Percentiles rank a stretch among this genome's conserved stretches.
Evolutionary conservation across 64 coral and sea anemone genomes (phyloP).

Genomic region (Montipora foliosa): DNA sequence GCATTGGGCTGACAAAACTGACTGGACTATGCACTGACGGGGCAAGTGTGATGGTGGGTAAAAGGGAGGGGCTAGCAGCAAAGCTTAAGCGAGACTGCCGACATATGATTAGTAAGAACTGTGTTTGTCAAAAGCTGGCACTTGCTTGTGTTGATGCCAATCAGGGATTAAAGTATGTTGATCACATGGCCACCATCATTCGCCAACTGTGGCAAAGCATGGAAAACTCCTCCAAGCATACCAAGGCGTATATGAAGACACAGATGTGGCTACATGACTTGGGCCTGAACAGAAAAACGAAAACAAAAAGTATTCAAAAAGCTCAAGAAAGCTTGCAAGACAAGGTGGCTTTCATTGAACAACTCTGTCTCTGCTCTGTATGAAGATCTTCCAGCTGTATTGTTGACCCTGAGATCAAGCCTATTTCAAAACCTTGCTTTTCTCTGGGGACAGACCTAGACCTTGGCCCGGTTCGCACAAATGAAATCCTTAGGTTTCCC

Average conservation of each 20-base stretch:
- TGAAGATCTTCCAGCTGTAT: conserved; percentile 29
- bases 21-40: conserved; percentile 11
- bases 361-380: conserved; percentile 8
- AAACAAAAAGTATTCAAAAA: conserved; percentile 29
- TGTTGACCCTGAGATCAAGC: background rate
- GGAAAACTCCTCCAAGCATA: conserved; percentile 2
- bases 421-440: too few relatives aligned
- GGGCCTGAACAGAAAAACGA: background rate
- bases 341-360: conserved; percentile 30
- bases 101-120: background rate
- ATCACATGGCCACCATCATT: conserved; percentile 33
- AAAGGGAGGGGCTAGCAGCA: conserved; percentile 21
- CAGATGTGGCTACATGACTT: background rate
- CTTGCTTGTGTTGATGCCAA: conserved; percentile 14
- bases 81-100: conserved; percentile 16
- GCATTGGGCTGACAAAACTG: conserved; percentile 23
- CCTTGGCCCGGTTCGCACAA: too few relatives aligned
- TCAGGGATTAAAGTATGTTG: conserved; percentile 31
- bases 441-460: too few relatives aligned
- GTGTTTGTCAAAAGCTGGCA: conserved; percentile 29
- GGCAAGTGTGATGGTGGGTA: conserved; percentile 35
- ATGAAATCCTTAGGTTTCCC: too few relatives aligned
- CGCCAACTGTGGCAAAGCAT: conserved; percentile 30
- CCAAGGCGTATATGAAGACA: conserved; percentile 20
- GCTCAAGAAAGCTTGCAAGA: conserved; percentile 35